These are phyloP conservation scores for Botia almorhae DNA, from an alignment of 2,797 vertebrate genomes.

Conservation along the genomic window DNA sequence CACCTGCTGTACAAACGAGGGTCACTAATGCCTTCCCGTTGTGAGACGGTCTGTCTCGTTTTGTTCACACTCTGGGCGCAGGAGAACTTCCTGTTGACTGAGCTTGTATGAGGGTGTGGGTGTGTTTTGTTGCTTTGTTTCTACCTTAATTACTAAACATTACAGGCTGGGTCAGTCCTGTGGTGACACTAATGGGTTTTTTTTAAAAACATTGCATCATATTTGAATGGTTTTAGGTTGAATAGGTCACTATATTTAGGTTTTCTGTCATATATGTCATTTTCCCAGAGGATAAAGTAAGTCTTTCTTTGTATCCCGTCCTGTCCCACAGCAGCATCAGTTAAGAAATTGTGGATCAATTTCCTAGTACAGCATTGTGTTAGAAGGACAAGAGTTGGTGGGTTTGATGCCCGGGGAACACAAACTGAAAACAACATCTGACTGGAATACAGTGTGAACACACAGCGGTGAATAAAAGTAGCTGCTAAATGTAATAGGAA, in stretches of 20 bases:
- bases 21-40: neutral
- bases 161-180: neutral
- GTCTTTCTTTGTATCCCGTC: neutral
- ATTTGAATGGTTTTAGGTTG: neutral
- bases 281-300: neutral
- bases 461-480: too few relatives aligned
- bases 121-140: neutral
- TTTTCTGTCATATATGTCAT: neutral
- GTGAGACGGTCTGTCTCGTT: neutral
- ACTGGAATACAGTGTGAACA: too few relatives aligned
- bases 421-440: too few relatives aligned
- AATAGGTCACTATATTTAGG: too few relatives aligned
- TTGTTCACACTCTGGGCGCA: slow-evolving; percentile 8
- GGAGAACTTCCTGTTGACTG: slow-evolving; percentile 3
- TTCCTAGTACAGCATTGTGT: too few relatives aligned
- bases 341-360: too few relatives aligned
- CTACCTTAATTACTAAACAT: slow-evolving; percentile 6
- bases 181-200: neutral
- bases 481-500: too few relatives aligned
- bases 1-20: neutral
- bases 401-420: too few relatives aligned
- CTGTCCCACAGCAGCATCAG: neutral
- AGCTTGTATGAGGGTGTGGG: neutral
- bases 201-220: neutral
- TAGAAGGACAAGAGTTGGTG: too few relatives aligned